Conservation (phyloP, 2,888 invertebrate genomes). For the Agonopterix heracliana region DNA sequence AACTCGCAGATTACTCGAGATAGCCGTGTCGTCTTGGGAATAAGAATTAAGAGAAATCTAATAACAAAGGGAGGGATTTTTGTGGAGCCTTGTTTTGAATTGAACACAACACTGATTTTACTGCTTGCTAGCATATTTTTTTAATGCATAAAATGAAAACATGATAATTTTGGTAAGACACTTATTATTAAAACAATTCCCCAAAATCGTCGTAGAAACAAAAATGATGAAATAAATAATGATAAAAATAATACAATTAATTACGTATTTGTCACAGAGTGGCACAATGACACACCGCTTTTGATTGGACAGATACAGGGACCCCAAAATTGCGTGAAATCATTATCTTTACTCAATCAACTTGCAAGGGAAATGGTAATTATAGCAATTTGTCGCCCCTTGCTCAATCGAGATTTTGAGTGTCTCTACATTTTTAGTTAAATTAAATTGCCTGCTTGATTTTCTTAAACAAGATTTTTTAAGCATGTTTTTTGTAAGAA, state of each 20-base stretch:
- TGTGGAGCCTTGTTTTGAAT: neutral
- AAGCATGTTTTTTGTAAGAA: too few species aligned
- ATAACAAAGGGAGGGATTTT: slow-evolving; percentile 6
- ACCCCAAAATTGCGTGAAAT: slow-evolving; percentile 46
- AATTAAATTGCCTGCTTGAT: slow-evolving; percentile 8
- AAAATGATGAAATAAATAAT: slow-evolving; percentile 14
- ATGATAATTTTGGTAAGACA: too few species aligned
- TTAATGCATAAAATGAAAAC: neutral
- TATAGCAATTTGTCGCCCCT: slow-evolving; percentile 56
- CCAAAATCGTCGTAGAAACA: too few species aligned
- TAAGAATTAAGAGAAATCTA: slow-evolving; percentile 12
- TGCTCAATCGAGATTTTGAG: slow-evolving; percentile 12
- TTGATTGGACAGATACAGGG: slow-evolving; percentile 43
- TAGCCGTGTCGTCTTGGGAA: slow-evolving; percentile 11
- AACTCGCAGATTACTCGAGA: slow-evolving; percentile 11
- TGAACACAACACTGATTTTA: neutral
- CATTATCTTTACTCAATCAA: slow-evolving; percentile 37
- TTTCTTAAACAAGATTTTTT: slow-evolving; percentile 4
- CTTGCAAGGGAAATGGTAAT: slow-evolving; percentile 45
- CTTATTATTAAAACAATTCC: too few species aligned
- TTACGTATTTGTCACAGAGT: slow-evolving; percentile 46
- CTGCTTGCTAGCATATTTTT: neutral
- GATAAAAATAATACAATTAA: slow-evolving; percentile 41
- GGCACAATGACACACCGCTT: slow-evolving; percentile 41
- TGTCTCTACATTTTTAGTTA: slow-evolving; percentile 16